phyloP scores from a whole-genome alignment of 30 jellyfish, hydroid and myxozoan species.

The Pseudorhiza aurosa region DNA sequence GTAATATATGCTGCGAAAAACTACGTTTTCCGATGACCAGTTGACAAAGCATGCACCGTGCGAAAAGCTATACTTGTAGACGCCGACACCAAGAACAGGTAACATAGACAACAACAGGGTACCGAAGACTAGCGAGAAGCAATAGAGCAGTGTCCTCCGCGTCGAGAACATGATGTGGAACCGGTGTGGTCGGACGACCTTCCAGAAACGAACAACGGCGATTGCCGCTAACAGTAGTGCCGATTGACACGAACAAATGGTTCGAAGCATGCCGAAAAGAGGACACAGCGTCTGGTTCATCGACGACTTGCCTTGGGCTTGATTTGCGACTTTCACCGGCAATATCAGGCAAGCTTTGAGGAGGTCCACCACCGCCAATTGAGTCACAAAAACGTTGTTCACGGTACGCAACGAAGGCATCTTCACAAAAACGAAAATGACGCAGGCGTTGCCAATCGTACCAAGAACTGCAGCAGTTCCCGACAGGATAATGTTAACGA shows the following conservation, averaged over 20 bases:
- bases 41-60: conserved; percentile 90
- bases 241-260: conserved; percentile 48
- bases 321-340: conserved; percentile 70
- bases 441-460: conserved; percentile 52
- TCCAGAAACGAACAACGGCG: conserved; percentile 66
- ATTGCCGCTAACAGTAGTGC: conserved; percentile 66
- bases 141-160: background rate
- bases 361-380: conserved; percentile 61
- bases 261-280: conserved; percentile 65
- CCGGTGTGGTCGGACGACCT: conserved; percentile 45
- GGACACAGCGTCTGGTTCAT: conserved; percentile 50
- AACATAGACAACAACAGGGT: conserved; percentile 49
- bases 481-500: conserved; percentile 32
- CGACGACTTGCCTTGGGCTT: conserved; percentile 20
- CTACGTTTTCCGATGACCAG: conserved; percentile 68
- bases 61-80: conserved; percentile 60
- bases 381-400: conserved; percentile 57
- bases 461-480: conserved; percentile 45
- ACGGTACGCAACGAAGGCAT: conserved; percentile 51
- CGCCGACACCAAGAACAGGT: conserved; percentile 78
- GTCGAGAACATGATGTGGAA: conserved; percentile 22
- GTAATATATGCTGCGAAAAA: conserved; percentile 74
- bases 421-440: conserved; percentile 36
- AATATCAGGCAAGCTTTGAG: conserved; percentile 57
- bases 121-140: conserved; percentile 23